Base-by-base conservation (phyloP, 2,797 vertebrate species). In the Salmo trutta region DNA sequence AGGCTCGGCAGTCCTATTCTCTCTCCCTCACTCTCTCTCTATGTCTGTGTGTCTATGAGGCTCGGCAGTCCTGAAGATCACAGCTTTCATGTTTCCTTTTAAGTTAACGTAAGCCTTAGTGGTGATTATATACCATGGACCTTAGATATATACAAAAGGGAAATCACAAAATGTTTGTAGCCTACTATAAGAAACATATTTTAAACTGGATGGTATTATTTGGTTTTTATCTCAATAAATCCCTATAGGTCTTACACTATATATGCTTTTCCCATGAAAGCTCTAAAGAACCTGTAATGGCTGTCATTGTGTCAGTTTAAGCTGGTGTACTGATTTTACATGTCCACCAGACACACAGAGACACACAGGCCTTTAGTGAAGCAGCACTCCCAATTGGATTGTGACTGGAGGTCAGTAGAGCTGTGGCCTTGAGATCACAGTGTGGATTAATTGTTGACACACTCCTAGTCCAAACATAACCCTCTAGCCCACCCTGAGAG, bases 371-470 rank as follows among this genome's bases (percentile, higher is more conserved):
- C 77, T 41, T 78, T 81, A 12, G 24, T 79, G 83, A 79, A 79
- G 87, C 77, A 82, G 82, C 75, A 62, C 78, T 89, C 86, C 85
- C 88, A 88, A 80, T 83, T 90, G 86, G 86, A 86, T 85, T 86
- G 85, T 83, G 90, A 87, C 88, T 83, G 74, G 82, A 85, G 90
- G 88, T 93, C 90, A 92, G 79, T 77, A 77, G 80, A 90, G 89
- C 90, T 66, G 1, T 89, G 93, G 93, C 93, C 95, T 95, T 88
- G 91, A 90, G 89, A 94, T 95, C 91, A 92, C 84, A 94, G 91
- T 92, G 93, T 94, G 93, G 94, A 95, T 95, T 97, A 96, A 97
- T 96, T 97, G 97, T 96, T 94, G 95, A 94, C 95, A 94, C 92
- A 90, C 91, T 94, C 94, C 93, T 93, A 94, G 93, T 94, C 90